Evolutionary conservation across 2,797 vertebrate species (phyloP).

Genomic region (Paratrypauchen microcephalus): DNA sequence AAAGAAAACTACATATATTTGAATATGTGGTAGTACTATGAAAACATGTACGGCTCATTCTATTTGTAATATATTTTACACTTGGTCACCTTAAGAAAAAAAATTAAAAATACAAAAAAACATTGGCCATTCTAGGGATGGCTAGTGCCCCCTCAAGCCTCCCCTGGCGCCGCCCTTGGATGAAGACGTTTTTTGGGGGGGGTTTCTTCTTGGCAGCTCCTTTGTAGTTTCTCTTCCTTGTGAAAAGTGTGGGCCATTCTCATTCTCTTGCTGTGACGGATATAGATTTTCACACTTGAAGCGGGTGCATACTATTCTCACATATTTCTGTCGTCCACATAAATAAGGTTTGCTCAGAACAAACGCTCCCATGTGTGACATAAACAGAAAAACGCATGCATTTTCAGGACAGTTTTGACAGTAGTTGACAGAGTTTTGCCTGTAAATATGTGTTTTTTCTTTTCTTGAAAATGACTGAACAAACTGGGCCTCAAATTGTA

Average conservation of each 20-base stretch:
- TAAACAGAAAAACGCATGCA: background rate
- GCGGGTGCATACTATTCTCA: slow-evolving; percentile 23
- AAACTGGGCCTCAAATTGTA: background rate
- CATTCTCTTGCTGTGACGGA: slow-evolving; percentile 40
- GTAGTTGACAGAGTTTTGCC: background rate
- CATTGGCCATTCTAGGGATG: too few species aligned
- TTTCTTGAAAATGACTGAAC: background rate
- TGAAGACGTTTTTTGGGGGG: slow-evolving; percentile 17
- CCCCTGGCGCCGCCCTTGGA: too few species aligned
- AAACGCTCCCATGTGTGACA: background rate
- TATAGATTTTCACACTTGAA: slow-evolving; percentile 45
- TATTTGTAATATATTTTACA: too few species aligned
- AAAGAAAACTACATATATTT: too few species aligned
- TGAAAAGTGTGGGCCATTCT: slow-evolving; percentile 33
- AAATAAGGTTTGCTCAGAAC: slow-evolving; percentile 7
- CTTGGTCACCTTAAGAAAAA: too few species aligned
- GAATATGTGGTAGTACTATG: too few species aligned
- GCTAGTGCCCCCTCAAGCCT: too few species aligned
- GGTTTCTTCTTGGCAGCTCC: slow-evolving; percentile 45
- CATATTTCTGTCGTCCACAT: slow-evolving; percentile 16
- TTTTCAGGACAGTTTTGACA: background rate
- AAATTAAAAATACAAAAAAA: too few species aligned
- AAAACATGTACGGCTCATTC: too few species aligned
- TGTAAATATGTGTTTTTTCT: background rate
- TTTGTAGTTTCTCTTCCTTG: slow-evolving; percentile 24